A percentile compares a stretch with the other conserved stretches of the same genome.
These are phyloP conservation scores for Drosophila fungiperda DNA, from an alignment of 2,888 invertebrate species.

Conservation along the genomic window DNA sequence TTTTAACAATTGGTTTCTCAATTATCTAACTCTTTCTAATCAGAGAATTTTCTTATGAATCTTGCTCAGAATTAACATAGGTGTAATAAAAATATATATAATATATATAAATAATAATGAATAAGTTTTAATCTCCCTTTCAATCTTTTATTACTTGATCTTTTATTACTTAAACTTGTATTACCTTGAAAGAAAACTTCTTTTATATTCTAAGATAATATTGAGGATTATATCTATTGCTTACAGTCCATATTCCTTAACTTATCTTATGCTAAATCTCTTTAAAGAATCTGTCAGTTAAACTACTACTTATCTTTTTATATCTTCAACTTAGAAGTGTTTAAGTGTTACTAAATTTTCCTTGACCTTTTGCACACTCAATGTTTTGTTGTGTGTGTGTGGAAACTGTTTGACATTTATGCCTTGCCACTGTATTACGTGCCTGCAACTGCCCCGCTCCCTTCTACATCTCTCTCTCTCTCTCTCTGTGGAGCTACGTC, in stretches of 20 bases:
- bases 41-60: neutral
- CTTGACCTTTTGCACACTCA: slow-evolving; percentile 29
- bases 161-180: neutral
- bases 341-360: slow-evolving; percentile 1
- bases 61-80: too few relatives aligned
- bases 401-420: slow-evolving; percentile 58
- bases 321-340: slow-evolving; percentile 3
- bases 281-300: neutral
- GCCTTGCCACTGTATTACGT: slow-evolving; percentile 52
- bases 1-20: neutral
- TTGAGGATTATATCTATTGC: neutral
- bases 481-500: neutral
- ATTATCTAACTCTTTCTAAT: neutral
- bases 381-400: slow-evolving; percentile 13
- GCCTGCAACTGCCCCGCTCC: slow-evolving; percentile 1
- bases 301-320: neutral
- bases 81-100: neutral
- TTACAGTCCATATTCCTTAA: neutral
- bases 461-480: neutral
- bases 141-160: too few relatives aligned
- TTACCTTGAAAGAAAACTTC: neutral
- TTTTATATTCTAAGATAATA: neutral
- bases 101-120: too few relatives aligned
- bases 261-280: neutral
- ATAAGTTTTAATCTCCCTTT: too few relatives aligned